Base-by-base conservation (phyloP, 2,888 invertebrate genomes). In the Drosophila affinis region DNA sequence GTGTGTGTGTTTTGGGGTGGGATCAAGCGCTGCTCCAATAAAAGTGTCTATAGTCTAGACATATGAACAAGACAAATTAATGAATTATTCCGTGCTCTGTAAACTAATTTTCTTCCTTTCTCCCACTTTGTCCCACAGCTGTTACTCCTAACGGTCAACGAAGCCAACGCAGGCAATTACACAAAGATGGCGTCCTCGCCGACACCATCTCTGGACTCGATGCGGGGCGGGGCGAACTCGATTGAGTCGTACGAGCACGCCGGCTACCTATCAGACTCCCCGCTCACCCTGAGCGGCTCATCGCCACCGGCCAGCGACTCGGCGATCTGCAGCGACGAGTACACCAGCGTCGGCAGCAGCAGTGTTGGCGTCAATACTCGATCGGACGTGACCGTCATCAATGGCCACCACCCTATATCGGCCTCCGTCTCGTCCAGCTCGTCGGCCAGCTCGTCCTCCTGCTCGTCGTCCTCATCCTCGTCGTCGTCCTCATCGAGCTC, bases 191-290 rank as follows among this genome's bases (percentile, higher is more conserved):
- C 97, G 95, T 97, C 97, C 93, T 92, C 92, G 84, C 94, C 94
- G 93, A 97, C 97, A 94, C 97, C 97, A 93, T 97, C 97, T 93
- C 94, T 97, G 94, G 97, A 97, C 94, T 97, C 97, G 93, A 94
- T 96, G 93, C 96, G 96, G 92, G 92, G 92, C 79, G 72, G 72
- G 51, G 96, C 96, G 93, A 97, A 96, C 94, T 97, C 97, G 92
- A 96, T 97, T 94, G 97, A 97, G 94, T 97, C 97, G 91, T 95
- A 96, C 84, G 96, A 96, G 93, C 96, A 95, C 93, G 95, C 94
- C 93, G 96, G 96, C 92, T 95, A 96, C 92, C 94, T 96, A 89
- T 94, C 94, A 85, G 95, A 95, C 91, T 95, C 95, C 56, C 96
- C 97, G 90, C 93, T 96, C 91, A 96, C 97, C 89, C 94, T 96